These are phyloP conservation scores for Monopis laevigella DNA, from an alignment of 2,888 invertebrate genomes.

Conservation along the genomic window DNA sequence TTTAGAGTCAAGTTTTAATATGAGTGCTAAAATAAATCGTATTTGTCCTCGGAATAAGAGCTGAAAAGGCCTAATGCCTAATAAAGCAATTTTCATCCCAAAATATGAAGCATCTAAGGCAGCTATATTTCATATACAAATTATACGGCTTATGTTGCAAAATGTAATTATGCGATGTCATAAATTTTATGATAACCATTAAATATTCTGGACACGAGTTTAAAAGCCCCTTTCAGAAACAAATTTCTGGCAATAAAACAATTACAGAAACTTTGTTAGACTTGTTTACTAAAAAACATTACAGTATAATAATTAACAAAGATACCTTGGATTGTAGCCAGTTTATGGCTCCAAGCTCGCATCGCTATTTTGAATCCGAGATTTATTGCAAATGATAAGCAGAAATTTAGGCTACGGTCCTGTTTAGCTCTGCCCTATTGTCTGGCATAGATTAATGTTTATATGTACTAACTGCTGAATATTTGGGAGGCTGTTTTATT, in stretches of 20 bases:
- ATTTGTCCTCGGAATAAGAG: no score
- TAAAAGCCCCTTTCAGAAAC: not conserved
- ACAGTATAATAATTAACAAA: not conserved
- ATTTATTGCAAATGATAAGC: constrained; percentile 9
- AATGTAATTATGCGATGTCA: not conserved
- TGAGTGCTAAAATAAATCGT: no score
- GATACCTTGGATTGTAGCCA: constrained; percentile 39
- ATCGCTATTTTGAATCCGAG: constrained; percentile 5
- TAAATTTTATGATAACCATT: not conserved
- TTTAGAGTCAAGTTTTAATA: no score
- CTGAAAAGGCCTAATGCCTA: no score
- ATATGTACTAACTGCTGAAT: no score
- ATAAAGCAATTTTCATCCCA: no score
- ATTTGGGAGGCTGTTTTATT: no score
- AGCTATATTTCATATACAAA: no score
- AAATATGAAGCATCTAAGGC: no score
- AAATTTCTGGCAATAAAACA: not conserved
- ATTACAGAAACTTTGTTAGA: not conserved
- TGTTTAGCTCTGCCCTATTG: no score
- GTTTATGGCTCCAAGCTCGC: constrained; percentile 20
- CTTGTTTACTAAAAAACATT: not conserved
- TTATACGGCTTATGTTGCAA: no score
- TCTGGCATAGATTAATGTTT: no score
- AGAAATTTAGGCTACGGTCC: not conserved
- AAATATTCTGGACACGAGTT: not conserved